phyloP scores from a whole-genome alignment of 2,797 vertebrate genomes.

The Pangasius krempfi region DNA sequence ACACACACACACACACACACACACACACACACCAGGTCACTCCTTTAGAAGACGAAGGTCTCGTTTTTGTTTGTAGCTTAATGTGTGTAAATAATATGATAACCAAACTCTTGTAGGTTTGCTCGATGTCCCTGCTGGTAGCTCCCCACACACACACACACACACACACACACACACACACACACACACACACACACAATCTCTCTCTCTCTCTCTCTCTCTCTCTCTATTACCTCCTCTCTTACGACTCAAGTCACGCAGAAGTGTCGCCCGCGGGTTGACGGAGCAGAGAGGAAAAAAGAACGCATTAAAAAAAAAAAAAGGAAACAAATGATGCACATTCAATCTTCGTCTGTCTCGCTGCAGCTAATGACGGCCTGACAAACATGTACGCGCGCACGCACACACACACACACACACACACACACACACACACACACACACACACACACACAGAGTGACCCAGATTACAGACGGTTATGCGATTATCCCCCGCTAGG shows the following conservation, averaged over 20 bases:
- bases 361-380: slow-evolving; percentile 37
- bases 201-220: too few species aligned
- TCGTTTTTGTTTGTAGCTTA: too few species aligned
- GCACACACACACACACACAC: slow-evolving; percentile 32
- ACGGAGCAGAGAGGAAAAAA: neutral
- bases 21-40: neutral
- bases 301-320: too few species aligned
- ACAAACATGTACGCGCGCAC: neutral
- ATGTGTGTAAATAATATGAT: too few species aligned
- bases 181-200: neutral
- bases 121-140: too few species aligned
- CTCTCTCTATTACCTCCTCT: neutral
- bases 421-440: slow-evolving; percentile 13
- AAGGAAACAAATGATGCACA: too few species aligned
- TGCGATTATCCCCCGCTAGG: slow-evolving; percentile 72
- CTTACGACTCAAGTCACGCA: neutral
- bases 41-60: too few species aligned
- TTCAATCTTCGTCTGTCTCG: too few species aligned
- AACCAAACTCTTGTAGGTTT: too few species aligned
- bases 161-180: neutral
- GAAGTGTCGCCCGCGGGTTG: neutral
- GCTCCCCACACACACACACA: neutral
- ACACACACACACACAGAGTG: slow-evolving; percentile 59
- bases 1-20: slow-evolving; percentile 18
- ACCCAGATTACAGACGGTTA: slow-evolving; percentile 71